Percentiles rank a stretch among this genome's conserved stretches.
These are phyloP conservation scores for Gallinago paraguaiae DNA, from an alignment of 2,113 vertebrate genomes.

Conservation along the genomic window DNA sequence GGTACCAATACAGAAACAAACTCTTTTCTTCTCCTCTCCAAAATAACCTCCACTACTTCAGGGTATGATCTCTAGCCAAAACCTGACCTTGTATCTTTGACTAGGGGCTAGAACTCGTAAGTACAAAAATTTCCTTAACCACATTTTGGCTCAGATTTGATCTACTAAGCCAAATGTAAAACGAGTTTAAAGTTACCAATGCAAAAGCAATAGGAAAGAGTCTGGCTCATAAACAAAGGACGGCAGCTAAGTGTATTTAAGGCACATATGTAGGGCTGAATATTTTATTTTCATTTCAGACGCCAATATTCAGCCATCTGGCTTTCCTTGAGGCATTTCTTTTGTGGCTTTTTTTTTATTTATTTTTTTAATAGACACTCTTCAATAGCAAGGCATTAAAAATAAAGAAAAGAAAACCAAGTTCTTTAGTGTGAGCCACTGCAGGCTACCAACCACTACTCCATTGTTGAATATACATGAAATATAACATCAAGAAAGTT, in stretches of 20 bases:
- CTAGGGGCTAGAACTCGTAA: not conserved
- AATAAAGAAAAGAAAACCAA: conserved; percentile 27
- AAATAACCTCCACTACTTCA: not conserved
- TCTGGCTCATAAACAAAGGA: conserved; percentile 37
- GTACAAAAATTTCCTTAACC: not conserved
- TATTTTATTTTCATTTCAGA: conserved; percentile 70
- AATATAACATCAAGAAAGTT: conserved; percentile 1
- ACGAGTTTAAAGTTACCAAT: not conserved
- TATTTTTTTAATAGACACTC: not conserved
- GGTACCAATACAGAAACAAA: not conserved
- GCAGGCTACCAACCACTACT: conserved; percentile 10
- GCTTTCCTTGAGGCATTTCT: conserved; percentile 49
- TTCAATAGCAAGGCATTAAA: conserved; percentile 51
- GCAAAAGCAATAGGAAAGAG: not conserved
- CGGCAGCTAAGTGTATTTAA: conserved; percentile 40
- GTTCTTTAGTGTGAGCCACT: conserved; percentile 14
- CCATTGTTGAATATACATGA: conserved; percentile 40
- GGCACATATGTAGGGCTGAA: conserved; percentile 35
- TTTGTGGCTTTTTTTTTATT: not conserved
- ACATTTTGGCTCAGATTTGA: not conserved
- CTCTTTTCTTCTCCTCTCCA: not conserved
- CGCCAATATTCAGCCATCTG: conserved; percentile 64
- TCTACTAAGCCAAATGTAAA: conserved; percentile 12
- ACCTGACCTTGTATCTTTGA: not conserved
- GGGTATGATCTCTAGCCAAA: not conserved